phyloP scores from a whole-genome alignment of 2,113 vertebrate species.

The Rhineura floridana region DNA sequence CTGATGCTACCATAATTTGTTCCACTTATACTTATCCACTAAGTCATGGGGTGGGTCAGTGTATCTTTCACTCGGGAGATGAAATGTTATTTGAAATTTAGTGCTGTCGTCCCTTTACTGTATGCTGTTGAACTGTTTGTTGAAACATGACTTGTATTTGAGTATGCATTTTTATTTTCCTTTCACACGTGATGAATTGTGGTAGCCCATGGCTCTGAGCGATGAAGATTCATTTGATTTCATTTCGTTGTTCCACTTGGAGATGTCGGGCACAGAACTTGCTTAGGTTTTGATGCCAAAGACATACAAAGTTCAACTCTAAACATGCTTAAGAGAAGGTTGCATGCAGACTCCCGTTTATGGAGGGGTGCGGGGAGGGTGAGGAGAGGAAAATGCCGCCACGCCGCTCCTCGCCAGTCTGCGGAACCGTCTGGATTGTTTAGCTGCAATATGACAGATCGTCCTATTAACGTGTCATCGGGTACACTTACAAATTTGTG shows the following conservation, averaged over 20 bases:
- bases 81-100: too few species aligned
- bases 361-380: not conserved
- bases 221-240: too few species aligned
- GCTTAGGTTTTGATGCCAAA: not conserved
- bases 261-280: not conserved
- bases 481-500: constrained; percentile 63
- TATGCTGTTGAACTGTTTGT: too few species aligned
- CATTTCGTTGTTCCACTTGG: not conserved
- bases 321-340: not conserved
- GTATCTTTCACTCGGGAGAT: too few species aligned
- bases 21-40: too few species aligned
- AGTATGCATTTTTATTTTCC: too few species aligned
- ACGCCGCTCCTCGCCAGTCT: constrained; percentile 52
- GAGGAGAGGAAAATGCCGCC: not conserved
- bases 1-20: not conserved
- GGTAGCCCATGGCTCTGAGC: too few species aligned
- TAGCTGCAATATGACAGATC: constrained; percentile 71
- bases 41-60: too few species aligned
- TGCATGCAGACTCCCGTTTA: not conserved
- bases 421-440: constrained; percentile 62
- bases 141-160: too few species aligned
- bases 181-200: too few species aligned
- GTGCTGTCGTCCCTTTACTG: too few species aligned
- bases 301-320: not conserved
- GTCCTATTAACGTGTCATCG: constrained; percentile 75